These are phyloP conservation scores for Ophiodon elongatus DNA, from an alignment of 2,113 vertebrate species.

Conservation along the genomic window DNA sequence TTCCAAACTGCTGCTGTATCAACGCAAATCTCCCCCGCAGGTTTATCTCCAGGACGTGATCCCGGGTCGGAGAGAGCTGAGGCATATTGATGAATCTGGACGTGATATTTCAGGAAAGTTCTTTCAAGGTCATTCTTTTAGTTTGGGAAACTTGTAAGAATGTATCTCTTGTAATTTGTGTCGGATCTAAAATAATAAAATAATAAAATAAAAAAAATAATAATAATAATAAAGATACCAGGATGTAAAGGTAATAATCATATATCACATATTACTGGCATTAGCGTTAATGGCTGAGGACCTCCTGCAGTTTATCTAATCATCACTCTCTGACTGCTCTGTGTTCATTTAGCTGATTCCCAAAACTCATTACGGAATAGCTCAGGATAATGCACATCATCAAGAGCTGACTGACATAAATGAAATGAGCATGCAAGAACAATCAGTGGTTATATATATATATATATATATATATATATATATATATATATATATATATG, in stretches of 20 bases:
- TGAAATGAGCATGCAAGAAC: neutral
- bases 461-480: neutral
- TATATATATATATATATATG: neutral
- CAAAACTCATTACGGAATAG: slow-evolving; percentile 10
- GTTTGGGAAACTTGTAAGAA: neutral
- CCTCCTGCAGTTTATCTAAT: slow-evolving; percentile 25
- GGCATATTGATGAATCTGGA: slow-evolving; percentile 48
- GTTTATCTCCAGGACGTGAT: slow-evolving; percentile 49
- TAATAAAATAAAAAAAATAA: too few relatives aligned
- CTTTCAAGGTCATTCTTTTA: slow-evolving; percentile 19
- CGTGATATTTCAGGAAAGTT: slow-evolving; percentile 26
- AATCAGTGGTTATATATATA: neutral
- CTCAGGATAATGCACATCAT: slow-evolving; percentile 16
- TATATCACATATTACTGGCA: neutral
- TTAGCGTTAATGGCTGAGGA: slow-evolving; percentile 11
- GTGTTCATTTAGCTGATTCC: slow-evolving; percentile 23
- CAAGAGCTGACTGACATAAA: slow-evolving; percentile 11
- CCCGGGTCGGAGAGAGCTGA: slow-evolving; percentile 7
- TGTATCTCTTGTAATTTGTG: neutral
- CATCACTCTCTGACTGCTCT: slow-evolving; percentile 13
- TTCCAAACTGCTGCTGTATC: slow-evolving; percentile 33
- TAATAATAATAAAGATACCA: neutral
- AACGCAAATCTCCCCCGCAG: slow-evolving; percentile 36
- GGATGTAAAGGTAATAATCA: neutral
- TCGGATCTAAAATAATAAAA: neutral